Evolutionary conservation across 2,888 invertebrate genomes (phyloP), one percentile per base, ranked within the genome.

Genomic region (Stenichneumon culpator): DNA sequence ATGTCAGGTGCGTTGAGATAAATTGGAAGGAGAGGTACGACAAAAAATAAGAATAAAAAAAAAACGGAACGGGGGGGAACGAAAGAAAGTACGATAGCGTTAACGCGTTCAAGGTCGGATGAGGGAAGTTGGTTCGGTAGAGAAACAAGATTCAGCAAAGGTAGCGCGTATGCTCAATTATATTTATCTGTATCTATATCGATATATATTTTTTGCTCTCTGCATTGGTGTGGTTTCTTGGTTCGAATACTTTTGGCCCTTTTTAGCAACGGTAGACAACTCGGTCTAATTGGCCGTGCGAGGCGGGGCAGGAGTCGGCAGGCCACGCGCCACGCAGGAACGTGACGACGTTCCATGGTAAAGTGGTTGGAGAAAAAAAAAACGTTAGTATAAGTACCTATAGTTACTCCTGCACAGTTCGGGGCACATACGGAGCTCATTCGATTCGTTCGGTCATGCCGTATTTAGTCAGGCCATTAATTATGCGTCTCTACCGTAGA

Each of bases 391-490:
- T 65, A 22, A 14, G 32, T 16, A 36, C 19, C 67, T 19, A 22
- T 39, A 16, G 50, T 22, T 39, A 32, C 63, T 22, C 22, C 63
- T 36, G 28, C 44, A 74, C 47, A 70, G 63, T 83, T 14, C 69
- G 28, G 69, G 52, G 77, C 54, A 72, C 63, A 69, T 32, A 54
- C 9, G 77, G 22, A 63, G 63, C 75, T 74, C 54, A 80, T 63
- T 52, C 79, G 72, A 52, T 67, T 73, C 39, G 73, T 72, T 79
- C 63, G 72, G 73, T 79, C 65, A 70, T 68, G 79, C 89, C 91
- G 89, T 91, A 90, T 91, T 90, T 90, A 89, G 91, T 87, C 84
- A 86, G 80, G 81, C 87, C 87, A 90, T 91, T 91, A 91, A 90
- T 91, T 91, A 90, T 89, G 89, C 90, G 87, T 88, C 86, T 84